phyloP scores from a whole-genome alignment of 2,888 invertebrate species.

The Listrodromus nycthemerus region DNA sequence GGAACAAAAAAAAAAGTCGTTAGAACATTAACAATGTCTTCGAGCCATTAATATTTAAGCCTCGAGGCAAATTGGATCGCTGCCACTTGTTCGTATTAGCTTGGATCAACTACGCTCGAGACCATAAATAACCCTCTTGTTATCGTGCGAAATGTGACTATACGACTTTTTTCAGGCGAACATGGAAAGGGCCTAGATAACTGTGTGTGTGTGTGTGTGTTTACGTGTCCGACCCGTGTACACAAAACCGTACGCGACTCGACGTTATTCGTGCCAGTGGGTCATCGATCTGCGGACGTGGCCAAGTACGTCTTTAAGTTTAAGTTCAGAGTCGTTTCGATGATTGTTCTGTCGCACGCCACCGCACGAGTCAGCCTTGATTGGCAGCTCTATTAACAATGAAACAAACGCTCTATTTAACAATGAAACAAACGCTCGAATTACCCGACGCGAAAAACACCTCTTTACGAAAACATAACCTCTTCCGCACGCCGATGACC shows the following conservation, averaged over 20 bases:
- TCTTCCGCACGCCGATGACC: background rate
- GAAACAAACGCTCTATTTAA: background rate
- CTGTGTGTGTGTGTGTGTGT: conserved; percentile 10
- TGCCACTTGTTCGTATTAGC: background rate
- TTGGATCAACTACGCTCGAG: conserved; percentile 8
- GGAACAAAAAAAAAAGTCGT: background rate
- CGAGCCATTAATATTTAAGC: background rate
- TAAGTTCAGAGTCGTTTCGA: conserved; percentile 69
- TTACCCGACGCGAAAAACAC: background rate
- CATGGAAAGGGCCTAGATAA: background rate
- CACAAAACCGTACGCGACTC: conserved; percentile 45
- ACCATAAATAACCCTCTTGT: conserved; percentile 8
- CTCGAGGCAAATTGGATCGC: background rate
- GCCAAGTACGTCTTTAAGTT: conserved; percentile 61
- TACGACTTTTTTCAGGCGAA: conserved; percentile 20
- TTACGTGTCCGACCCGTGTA: background rate
- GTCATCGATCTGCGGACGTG: conserved; percentile 65
- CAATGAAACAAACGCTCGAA: conserved; percentile 14
- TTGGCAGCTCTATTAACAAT: conserved; percentile 23
- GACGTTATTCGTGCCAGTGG: conserved; percentile 64
- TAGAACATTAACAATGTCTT: background rate
- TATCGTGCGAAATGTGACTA: background rate
- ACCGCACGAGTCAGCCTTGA: conserved; percentile 43
- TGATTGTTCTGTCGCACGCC: conserved; percentile 63
- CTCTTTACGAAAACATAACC: background rate